phyloP scores from a whole-genome alignment of 2,888 invertebrate genomes.

The Callosobruchus maculatus region DNA sequence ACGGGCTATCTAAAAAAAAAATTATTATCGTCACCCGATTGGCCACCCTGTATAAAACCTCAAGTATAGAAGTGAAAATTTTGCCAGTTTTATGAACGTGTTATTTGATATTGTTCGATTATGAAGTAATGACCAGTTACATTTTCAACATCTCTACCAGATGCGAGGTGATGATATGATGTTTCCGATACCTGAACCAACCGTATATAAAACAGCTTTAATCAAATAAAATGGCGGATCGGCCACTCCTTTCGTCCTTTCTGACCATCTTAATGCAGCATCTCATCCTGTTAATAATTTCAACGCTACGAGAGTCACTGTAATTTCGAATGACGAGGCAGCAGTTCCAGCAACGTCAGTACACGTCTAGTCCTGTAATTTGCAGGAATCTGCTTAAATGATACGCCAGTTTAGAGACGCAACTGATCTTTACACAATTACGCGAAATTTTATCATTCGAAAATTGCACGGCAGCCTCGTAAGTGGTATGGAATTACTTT shows the following conservation, averaged over 20 bases:
- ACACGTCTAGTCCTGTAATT: neutral
- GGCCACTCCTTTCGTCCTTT: neutral
- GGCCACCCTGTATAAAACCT: too few species aligned
- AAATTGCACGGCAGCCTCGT: neutral
- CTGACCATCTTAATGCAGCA: neutral
- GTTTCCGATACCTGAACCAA: neutral
- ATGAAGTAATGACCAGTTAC: neutral
- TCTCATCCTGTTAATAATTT: neutral
- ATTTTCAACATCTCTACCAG: neutral
- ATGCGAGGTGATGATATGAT: neutral
- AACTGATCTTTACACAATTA: neutral
- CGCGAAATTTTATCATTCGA: neutral
- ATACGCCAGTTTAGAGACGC: neutral
- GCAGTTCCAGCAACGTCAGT: neutral
- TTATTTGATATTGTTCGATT: neutral
- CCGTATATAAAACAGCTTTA: neutral
- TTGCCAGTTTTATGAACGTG: too few species aligned
- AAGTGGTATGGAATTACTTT: neutral
- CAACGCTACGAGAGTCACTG: neutral
- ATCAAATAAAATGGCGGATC: neutral
- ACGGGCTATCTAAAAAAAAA: too few species aligned
- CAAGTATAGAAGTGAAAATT: too few species aligned
- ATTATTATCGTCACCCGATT: too few species aligned
- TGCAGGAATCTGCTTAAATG: neutral
- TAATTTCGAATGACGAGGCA: neutral